Evolutionary conservation across 2,113 vertebrate genomes (phyloP).

Genomic region (Corythoichthys haematopterus): DNA sequence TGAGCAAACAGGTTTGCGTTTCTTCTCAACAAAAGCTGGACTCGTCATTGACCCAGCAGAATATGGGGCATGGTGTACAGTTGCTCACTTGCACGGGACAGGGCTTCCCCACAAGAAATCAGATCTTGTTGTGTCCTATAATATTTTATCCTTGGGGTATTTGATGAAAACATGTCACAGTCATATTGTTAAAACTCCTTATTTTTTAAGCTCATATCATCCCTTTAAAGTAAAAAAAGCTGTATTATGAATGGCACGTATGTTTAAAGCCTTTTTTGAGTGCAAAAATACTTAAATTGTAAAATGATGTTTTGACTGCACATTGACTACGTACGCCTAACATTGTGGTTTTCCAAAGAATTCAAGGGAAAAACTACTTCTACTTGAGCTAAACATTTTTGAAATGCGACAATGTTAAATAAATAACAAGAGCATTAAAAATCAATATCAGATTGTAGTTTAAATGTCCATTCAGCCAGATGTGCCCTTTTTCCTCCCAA

Average conservation of each 20-base stretch:
- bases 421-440: neutral
- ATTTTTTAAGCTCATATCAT: too few species aligned
- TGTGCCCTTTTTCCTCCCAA: neutral
- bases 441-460: neutral
- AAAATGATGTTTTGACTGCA: neutral
- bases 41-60: neutral
- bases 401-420: neutral
- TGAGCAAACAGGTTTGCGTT: neutral
- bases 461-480: neutral
- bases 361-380: neutral
- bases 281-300: neutral
- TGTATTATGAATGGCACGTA: too few species aligned
- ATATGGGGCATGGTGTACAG: neutral
- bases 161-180: neutral
- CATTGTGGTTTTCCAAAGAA: neutral
- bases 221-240: too few species aligned
- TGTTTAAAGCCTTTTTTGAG: too few species aligned
- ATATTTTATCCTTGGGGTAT: neutral
- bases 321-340: neutral
- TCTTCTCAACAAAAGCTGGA: neutral
- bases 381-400: neutral
- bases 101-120: neutral
- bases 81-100: neutral
- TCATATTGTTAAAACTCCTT: too few species aligned
- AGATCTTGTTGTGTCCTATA: neutral